Evolutionary conservation across 2,888 invertebrate species (phyloP).

Genomic region (Allophyes oxyacanthae): DNA sequence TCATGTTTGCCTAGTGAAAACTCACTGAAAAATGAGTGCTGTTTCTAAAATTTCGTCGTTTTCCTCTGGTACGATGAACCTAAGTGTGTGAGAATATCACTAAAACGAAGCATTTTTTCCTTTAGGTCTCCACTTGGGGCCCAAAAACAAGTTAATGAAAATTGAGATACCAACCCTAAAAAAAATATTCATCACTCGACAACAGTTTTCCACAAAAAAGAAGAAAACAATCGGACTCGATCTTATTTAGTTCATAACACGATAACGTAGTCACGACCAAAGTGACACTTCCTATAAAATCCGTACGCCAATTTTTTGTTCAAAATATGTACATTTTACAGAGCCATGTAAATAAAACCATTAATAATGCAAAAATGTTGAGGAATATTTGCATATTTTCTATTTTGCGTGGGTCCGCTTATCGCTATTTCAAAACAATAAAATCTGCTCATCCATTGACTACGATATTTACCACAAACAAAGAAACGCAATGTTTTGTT

Average conservation of each 20-base stretch:
- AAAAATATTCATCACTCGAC: too few species aligned
- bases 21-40: background rate
- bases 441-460: constrained; percentile 27
- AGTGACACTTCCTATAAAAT: constrained; percentile 11
- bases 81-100: too few species aligned
- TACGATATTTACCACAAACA: constrained; percentile 41
- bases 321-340: constrained; percentile 13
- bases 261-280: background rate
- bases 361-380: constrained; percentile 9
- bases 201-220: too few species aligned
- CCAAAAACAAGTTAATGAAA: too few species aligned
- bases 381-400: constrained; percentile 27
- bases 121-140: too few species aligned
- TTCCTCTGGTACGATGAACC: too few species aligned
- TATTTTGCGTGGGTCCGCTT: constrained; percentile 13
- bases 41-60: too few species aligned
- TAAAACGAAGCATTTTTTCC: too few species aligned
- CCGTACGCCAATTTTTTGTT: background rate
- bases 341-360: constrained; percentile 8
- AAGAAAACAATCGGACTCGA: too few species aligned
- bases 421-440: constrained; percentile 44
- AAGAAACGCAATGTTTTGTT: constrained; percentile 44
- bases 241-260: too few species aligned
- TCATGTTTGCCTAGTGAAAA: constrained; percentile 9
- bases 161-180: too few species aligned